Conservation (phyloP, 2,797 vertebrate species). For the Enteromius paludinosus region DNA sequence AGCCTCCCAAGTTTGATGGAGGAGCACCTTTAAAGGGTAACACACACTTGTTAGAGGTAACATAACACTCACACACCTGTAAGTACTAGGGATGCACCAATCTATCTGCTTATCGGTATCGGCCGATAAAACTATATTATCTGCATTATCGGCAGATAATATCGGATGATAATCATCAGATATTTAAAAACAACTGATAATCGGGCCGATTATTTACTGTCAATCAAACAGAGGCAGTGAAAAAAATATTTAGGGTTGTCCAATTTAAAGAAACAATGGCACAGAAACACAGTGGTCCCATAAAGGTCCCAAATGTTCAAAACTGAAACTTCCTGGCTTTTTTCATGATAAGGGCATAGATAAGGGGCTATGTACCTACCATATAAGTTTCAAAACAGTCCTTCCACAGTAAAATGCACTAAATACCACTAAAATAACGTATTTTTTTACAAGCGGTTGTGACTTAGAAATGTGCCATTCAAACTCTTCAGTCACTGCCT, state of each 20-base stretch:
- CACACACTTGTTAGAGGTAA: slow-evolving; percentile 3
- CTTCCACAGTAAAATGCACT: too few relatives aligned
- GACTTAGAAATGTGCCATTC: too few relatives aligned
- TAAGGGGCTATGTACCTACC: too few relatives aligned
- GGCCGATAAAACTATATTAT: neutral
- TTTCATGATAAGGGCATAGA: too few relatives aligned
- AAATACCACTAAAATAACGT: too few relatives aligned
- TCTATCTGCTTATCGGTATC: neutral
- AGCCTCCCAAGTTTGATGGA: slow-evolving; percentile 85
- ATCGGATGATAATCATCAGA: neutral
- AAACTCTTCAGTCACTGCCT: too few relatives aligned
- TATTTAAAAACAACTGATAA: neutral
- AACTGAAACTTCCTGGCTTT: too few relatives aligned
- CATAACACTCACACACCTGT: neutral
- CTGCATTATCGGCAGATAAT: too few relatives aligned
- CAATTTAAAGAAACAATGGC: neutral
- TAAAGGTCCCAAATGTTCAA: too few relatives aligned
- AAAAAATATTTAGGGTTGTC: neutral
- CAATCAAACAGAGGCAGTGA: neutral
- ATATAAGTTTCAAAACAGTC: too few relatives aligned
- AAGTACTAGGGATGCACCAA: neutral
- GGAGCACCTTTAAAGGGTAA: slow-evolving; percentile 86
- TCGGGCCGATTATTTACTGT: neutral
- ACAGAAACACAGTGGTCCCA: neutral
- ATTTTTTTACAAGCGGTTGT: too few relatives aligned